Conservation (phyloP, 2,113 vertebrate species). For the Steatornis caripensis region DNA sequence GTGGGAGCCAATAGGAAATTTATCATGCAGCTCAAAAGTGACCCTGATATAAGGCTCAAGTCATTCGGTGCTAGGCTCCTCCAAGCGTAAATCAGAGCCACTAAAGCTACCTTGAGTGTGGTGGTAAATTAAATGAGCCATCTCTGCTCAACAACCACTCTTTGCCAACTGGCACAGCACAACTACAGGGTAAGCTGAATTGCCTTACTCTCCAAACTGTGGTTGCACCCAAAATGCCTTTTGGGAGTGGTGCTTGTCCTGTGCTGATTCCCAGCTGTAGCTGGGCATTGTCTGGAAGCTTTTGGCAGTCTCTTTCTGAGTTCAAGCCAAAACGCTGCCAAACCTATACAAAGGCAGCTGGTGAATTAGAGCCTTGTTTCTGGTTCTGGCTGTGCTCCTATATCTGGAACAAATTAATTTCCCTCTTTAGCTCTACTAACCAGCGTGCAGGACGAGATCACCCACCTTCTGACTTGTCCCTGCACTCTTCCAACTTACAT, state of each 20-base stretch:
- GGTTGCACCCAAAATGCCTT: not conserved
- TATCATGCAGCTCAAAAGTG: not conserved
- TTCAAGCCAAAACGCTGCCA: not conserved
- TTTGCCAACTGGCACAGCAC: not conserved
- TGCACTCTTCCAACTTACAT: not conserved
- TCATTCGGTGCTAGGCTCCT: not conserved
- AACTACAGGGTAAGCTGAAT: not conserved
- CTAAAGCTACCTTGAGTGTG: not conserved
- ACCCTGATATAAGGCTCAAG: not conserved
- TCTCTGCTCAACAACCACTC: not conserved
- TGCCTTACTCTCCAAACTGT: not conserved
- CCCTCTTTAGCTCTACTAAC: not conserved
- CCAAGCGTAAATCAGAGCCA: not conserved
- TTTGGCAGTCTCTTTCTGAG: not conserved
- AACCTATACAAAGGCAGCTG: not conserved
- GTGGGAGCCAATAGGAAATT: not conserved
- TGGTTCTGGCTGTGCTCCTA: not conserved
- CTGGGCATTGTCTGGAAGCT: not conserved
- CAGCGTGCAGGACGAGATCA: not conserved
- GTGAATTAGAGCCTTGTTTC: not conserved
- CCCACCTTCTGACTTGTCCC: fast-evolving
- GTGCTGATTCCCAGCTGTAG: not conserved
- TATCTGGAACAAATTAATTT: not conserved
- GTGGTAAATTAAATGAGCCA: not conserved
- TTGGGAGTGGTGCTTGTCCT: not conserved